Conservation (phyloP, 2,113 vertebrate species). For the Corvus cornix region DNA sequence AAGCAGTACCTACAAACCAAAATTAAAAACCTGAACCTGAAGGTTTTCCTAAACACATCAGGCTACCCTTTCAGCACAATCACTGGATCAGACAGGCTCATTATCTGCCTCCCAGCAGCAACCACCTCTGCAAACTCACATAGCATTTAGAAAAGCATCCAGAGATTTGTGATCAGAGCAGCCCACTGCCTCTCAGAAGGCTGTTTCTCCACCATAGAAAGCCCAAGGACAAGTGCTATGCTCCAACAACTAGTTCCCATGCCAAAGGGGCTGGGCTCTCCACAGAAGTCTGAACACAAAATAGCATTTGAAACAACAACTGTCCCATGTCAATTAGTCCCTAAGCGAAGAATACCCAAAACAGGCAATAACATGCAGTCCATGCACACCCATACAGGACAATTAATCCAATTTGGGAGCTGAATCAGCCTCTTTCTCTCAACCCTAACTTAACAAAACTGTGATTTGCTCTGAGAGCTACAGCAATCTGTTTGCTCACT, state of each 20-base stretch:
- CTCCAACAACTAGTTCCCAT: not conserved
- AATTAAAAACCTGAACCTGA: not conserved
- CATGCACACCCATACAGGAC: not conserved
- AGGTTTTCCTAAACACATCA: not conserved
- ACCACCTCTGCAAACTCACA: not conserved
- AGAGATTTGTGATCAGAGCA: not conserved
- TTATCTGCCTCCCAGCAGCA: not conserved
- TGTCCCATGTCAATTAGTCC: fast-evolving
- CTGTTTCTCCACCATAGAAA: not conserved
- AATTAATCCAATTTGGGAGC: not conserved
- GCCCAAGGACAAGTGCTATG: not conserved
- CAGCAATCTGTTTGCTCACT: not conserved
- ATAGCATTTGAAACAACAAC: not conserved
- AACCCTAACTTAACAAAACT: not conserved
- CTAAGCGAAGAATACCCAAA: not conserved
- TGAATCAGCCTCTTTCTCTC: not conserved
- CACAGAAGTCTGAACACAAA: not conserved
- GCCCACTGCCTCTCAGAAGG: not conserved
- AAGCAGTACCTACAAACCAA: not conserved
- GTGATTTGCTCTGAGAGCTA: not conserved
- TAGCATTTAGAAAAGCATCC: not conserved
- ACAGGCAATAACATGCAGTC: not conserved
- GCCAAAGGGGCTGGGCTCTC: not conserved
- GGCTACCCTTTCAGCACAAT: not conserved
- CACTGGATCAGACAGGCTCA: not conserved